Evolutionary conservation across 2,113 vertebrate species (phyloP).

Genomic region (Trematomus loennbergii): DNA sequence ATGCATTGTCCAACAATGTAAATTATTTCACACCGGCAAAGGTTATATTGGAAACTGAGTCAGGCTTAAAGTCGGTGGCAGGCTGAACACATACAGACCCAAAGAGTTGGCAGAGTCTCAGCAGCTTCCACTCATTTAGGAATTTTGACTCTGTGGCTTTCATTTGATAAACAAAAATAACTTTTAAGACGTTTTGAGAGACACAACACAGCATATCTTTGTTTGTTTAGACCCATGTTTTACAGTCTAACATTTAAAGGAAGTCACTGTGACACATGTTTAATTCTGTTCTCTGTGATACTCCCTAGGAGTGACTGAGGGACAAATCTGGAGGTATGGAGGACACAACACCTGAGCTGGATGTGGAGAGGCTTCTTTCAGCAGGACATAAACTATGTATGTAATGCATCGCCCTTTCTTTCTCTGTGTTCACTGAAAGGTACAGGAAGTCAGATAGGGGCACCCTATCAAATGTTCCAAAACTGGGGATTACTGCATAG

Average conservation of each 20-base stretch:
- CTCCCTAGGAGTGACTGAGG: conserved; percentile 53
- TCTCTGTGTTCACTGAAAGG: conserved; percentile 50
- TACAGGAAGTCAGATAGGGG: conserved; percentile 60
- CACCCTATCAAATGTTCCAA: conserved; percentile 62
- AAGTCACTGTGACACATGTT: conserved; percentile 42
- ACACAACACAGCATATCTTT: conserved; percentile 56
- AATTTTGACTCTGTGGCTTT: conserved; percentile 35
- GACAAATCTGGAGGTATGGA: conserved; percentile 47
- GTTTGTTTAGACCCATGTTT: conserved; percentile 43
- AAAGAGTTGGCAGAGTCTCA: neutral
- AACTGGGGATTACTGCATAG: conserved; percentile 46
- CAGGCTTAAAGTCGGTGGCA: conserved; percentile 22
- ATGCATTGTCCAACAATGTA: conserved; percentile 51
- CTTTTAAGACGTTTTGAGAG: conserved; percentile 47
- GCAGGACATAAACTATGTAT: conserved; percentile 61
- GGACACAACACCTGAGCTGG: conserved; percentile 70
- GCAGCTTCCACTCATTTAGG: conserved; percentile 28
- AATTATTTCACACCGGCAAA: conserved; percentile 30
- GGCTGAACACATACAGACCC: neutral
- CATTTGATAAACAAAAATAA: conserved; percentile 37
- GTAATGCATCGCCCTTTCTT: conserved; percentile 68
- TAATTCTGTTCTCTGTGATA: conserved; percentile 37
- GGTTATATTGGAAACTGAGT: conserved; percentile 16
- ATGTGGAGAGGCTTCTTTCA: conserved; percentile 67
- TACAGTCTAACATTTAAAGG: conserved; percentile 64